These are phyloP conservation scores for Tenthredo scrophulariae DNA, from an alignment of 2,888 invertebrate species.

Conservation along the genomic window DNA sequence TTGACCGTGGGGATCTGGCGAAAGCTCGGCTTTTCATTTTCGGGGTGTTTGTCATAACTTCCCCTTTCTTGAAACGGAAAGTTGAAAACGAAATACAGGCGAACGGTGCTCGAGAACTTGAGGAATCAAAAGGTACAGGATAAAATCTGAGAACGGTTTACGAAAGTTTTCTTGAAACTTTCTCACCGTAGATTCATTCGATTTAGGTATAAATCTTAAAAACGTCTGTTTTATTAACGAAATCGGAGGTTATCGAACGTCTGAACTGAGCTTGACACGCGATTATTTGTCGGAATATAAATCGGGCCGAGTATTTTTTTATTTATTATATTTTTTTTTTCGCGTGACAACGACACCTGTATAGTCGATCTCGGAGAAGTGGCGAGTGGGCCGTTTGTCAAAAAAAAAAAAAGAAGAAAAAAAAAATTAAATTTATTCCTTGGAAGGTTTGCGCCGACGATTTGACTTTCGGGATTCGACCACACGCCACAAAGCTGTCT, in stretches of 20 bases:
- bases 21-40: background rate
- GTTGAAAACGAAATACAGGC: background rate
- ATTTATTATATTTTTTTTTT: background rate
- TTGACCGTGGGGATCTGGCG: no score
- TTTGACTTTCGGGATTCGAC: background rate
- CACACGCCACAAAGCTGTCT: conserved; percentile 1
- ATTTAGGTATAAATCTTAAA: background rate
- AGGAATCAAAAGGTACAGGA: background rate
- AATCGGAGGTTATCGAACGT: background rate
- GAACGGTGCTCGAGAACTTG: background rate
- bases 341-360: background rate
- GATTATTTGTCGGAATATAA: background rate
- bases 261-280: background rate
- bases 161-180: background rate
- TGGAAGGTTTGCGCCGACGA: background rate
- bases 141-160: background rate
- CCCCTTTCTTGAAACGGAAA: background rate
- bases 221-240: background rate
- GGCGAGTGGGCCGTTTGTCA: background rate
- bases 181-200: background rate
- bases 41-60: background rate
- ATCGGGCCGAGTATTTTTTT: background rate
- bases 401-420: background rate
- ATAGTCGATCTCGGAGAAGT: background rate
- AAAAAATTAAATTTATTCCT: background rate